These are phyloP conservation scores for Keiferia lycopersicella DNA, from an alignment of 2,888 invertebrate species.

Conservation along the genomic window DNA sequence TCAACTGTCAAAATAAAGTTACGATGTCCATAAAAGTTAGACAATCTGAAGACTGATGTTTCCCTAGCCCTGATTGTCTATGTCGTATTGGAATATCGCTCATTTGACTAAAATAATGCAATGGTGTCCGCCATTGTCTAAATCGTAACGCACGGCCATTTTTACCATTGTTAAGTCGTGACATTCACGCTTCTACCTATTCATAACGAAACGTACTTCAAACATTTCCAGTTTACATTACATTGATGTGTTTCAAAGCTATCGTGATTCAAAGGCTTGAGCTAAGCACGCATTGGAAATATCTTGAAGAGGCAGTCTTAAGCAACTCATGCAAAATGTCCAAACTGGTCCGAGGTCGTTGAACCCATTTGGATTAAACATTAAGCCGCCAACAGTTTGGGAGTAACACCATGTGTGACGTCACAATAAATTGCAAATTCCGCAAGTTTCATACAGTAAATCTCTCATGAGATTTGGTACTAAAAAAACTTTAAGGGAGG, in stretches of 20 bases:
- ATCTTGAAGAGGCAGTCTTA: neutral
- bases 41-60: too few relatives aligned
- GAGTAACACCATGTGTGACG: slow-evolving; percentile 26
- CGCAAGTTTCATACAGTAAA: neutral
- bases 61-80: neutral
- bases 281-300: slow-evolving; percentile 1
- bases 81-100: neutral
- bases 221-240: neutral
- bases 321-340: slow-evolving; percentile 27
- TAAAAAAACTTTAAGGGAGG: too few relatives aligned
- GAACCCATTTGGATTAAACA: slow-evolving; percentile 41
- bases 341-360: slow-evolving; percentile 36
- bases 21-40: too few relatives aligned
- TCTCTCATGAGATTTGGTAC: too few relatives aligned
- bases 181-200: slow-evolving; percentile 28
- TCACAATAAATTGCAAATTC: slow-evolving; percentile 26
- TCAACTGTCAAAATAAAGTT: too few relatives aligned
- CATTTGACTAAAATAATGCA: neutral
- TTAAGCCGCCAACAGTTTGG: slow-evolving; percentile 33
- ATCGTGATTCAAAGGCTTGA: neutral
- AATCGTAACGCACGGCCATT: slow-evolving; percentile 16
- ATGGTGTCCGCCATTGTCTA: slow-evolving; percentile 4
- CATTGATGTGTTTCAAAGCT: neutral
- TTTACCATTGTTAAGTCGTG: slow-evolving; percentile 4
- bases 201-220: slow-evolving; percentile 1